Conservation (phyloP, 2,888 invertebrate genomes). For the Mycogona germanica region DNA sequence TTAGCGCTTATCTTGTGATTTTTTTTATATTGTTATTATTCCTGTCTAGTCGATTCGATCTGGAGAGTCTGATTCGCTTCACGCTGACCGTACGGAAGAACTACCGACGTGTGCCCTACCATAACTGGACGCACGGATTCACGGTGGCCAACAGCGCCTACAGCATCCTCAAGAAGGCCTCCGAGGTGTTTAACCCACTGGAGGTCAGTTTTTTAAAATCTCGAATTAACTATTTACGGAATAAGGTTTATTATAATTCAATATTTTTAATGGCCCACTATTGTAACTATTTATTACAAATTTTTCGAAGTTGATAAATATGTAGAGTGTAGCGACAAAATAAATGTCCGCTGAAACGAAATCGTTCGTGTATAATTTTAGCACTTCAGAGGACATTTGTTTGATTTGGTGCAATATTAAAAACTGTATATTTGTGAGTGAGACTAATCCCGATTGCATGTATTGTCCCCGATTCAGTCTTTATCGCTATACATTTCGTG, state of each 20-base stretch:
- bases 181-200: conserved; percentile 22
- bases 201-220: conserved; percentile 9
- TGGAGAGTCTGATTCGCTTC: conserved; percentile 53
- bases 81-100: conserved; percentile 71
- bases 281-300: too few relatives aligned
- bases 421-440: neutral
- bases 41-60: conserved; percentile 44
- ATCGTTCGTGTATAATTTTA: too few relatives aligned
- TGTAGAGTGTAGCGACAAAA: too few relatives aligned
- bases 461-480: conserved; percentile 41
- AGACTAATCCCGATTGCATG: neutral
- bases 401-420: neutral
- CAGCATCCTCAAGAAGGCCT: conserved; percentile 50
- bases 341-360: too few relatives aligned
- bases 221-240: too few relatives aligned
- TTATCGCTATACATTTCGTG: conserved; percentile 65
- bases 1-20: too few relatives aligned
- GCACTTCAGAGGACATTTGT: too few relatives aligned
- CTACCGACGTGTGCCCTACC: conserved; percentile 69
- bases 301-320: too few relatives aligned
- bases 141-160: conserved; percentile 75
- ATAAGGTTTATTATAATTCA: too few relatives aligned
- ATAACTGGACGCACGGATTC: conserved; percentile 81
- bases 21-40: neutral
- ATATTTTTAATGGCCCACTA: too few relatives aligned